Percentiles rank a stretch among this genome's conserved stretches.
Evolutionary conservation across 2,888 invertebrate genomes (phyloP).

Genomic region (Troilus luridus): DNA sequence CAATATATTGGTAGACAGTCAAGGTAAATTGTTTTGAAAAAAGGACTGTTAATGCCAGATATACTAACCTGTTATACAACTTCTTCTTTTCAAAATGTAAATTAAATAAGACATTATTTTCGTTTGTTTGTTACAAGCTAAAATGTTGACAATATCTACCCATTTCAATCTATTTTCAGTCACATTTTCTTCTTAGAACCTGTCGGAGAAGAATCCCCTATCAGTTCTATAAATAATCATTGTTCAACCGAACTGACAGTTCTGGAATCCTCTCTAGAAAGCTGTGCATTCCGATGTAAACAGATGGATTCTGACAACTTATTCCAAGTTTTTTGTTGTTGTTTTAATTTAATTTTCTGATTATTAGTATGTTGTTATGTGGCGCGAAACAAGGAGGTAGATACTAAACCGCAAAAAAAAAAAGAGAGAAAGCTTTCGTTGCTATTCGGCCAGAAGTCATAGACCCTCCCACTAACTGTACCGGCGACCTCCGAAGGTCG

Average conservation of each 20-base stretch:
- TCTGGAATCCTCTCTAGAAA: constrained; percentile 7
- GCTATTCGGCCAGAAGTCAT: background rate
- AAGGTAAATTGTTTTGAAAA: no score
- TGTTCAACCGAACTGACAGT: constrained; percentile 13
- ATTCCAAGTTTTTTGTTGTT: background rate
- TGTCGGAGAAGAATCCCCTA: constrained; percentile 32
- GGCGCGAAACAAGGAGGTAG: background rate
- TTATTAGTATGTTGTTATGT: background rate
- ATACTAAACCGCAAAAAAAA: background rate
- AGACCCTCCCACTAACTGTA: constrained; percentile 24
- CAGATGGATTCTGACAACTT: constrained; percentile 28
- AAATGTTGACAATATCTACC: background rate
- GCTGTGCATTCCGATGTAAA: constrained; percentile 8
- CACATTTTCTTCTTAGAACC: constrained; percentile 26
- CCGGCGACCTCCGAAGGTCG: constrained; percentile 32
- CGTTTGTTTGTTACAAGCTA: background rate
- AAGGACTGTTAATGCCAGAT: no score
- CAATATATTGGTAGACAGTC: no score
- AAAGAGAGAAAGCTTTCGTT: background rate
- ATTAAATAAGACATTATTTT: background rate
- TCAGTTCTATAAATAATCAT: constrained; percentile 35
- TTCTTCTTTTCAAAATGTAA: no score
- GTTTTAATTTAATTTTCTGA: background rate
- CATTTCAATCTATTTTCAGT: constrained; percentile 27
- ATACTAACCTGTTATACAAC: no score